Base-by-base conservation (phyloP, 2,113 vertebrate genomes). In the Rostratula benghalensis region DNA sequence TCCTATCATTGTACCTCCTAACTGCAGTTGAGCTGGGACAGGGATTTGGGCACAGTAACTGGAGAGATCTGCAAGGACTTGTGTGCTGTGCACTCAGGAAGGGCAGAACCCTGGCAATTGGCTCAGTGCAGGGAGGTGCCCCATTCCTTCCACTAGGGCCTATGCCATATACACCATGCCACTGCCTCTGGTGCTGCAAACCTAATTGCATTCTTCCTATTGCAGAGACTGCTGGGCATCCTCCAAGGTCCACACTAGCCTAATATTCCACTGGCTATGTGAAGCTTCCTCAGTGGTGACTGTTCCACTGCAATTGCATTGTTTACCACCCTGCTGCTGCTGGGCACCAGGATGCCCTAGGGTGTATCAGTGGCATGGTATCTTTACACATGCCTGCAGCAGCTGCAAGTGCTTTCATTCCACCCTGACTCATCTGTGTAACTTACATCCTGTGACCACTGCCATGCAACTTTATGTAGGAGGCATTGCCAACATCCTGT, bases 91-190 rank as follows among this genome's bases (percentile, higher is more conserved):
- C 4, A 4, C 11, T n/a, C 13, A 24, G 37, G 28, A 85, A 4
- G 6, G 15, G 28, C 6, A 28, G 28, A 70, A 48, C 6, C 4
- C 12, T 1, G 1, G 13, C 6, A 56, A 8, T 0, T 28, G 39
- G 24, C 31, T 64, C 41, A 35, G 10, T 1, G 10, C 43, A 74
- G 19, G 39, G 33, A 57, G 10, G 4, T 11, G 3, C 21, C 45
- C 13, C 27, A 6, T 31, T 64, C 41, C 16, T 82, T 70, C 35
- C 51, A 30, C 15, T 24, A 17, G 14, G 45, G 10, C 22, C 22
- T 56, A 6, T n/a, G 51, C 21, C 23, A 9, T n/a, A n/a, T 6
- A 31, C 11, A 24, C 35, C 0, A 1, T 75, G 37, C 18, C 17
- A 43, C 41, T 35, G 54, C 15, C 51, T 61, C 19, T 5, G 8